These are phyloP conservation scores for Sialis fuliginosa DNA, from an alignment of 2,888 invertebrate species.

Conservation along the genomic window DNA sequence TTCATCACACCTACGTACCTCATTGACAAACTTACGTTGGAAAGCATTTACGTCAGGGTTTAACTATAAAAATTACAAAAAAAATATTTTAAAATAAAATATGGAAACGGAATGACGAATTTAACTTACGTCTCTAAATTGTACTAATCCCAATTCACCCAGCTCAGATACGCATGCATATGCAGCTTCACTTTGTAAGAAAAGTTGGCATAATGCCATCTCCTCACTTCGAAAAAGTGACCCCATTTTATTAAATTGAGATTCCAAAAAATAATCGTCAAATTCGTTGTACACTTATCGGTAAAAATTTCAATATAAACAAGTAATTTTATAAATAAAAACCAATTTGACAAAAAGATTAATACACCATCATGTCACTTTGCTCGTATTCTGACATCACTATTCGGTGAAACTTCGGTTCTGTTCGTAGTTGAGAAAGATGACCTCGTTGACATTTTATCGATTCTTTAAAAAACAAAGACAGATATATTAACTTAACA, in stretches of 20 bases:
- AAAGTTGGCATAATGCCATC: conserved; percentile 97
- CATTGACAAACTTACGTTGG: conserved; percentile 96
- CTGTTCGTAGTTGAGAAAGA: too few relatives aligned
- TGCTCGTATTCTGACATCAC: too few relatives aligned
- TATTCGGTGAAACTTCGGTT: too few relatives aligned
- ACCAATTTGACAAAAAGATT: too few relatives aligned
- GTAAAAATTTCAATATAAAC: too few relatives aligned
- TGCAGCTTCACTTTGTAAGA: conserved; percentile 95
- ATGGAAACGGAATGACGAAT: background rate
- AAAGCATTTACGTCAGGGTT: conserved; percentile 97
- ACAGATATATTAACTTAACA: too few relatives aligned
- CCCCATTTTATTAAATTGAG: conserved; percentile 38
- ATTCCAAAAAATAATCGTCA: background rate
- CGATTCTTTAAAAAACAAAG: too few relatives aligned
- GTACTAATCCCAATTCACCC: conserved; percentile 91
- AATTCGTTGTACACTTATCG: too few relatives aligned
- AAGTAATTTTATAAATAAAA: too few relatives aligned
- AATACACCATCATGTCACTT: too few relatives aligned
- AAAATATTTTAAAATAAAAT: background rate
- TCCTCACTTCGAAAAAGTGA: conserved; percentile 94
- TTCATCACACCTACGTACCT: conserved; percentile 94
- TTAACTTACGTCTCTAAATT: conserved; percentile 81
- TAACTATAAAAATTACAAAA: conserved; percentile 37
- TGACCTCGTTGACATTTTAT: too few relatives aligned
- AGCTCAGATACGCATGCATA: conserved; percentile 96